Conservation (phyloP, 2,888 invertebrate species). For the Entomobrya proxima region DNA sequence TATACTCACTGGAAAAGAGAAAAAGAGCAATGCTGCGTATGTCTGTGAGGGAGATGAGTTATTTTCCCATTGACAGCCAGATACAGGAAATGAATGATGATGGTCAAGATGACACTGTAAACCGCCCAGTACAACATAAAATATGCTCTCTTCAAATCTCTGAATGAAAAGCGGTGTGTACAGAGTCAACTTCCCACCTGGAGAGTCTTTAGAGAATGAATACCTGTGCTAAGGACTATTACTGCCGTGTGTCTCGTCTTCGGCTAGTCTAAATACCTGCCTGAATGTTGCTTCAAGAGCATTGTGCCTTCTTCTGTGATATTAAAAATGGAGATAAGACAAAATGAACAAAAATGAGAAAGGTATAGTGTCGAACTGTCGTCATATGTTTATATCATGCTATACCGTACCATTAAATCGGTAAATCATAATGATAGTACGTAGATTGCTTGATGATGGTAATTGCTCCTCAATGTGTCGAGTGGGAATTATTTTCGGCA, state of each 20-base stretch:
- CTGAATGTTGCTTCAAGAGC: not conserved
- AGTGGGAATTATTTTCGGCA: constrained; percentile 23
- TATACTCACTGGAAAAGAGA: not conserved
- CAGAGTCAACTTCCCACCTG: constrained; percentile 54
- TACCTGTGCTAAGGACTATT: not conserved
- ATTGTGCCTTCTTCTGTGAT: too few relatives aligned
- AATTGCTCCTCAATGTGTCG: constrained; percentile 25
- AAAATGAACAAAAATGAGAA: not conserved
- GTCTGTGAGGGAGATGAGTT: constrained; percentile 25
- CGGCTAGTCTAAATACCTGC: not conserved
- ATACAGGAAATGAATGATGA: constrained; percentile 64
- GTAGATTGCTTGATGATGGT: not conserved
- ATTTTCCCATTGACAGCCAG: constrained; percentile 59
- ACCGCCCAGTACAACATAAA: constrained; percentile 36
- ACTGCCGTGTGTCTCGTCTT: not conserved
- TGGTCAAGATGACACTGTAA: constrained; percentile 42
- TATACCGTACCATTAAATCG: not conserved
- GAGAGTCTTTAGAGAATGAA: constrained; percentile 4
- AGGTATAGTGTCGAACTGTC: too few relatives aligned
- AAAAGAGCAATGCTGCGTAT: not conserved
- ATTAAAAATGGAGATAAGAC: not conserved
- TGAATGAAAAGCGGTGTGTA: constrained; percentile 18
- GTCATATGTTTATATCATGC: not conserved
- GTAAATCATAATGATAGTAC: not conserved
- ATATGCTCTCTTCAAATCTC: not conserved